phyloP scores from a whole-genome alignment of 2,797 vertebrate genomes.

The Muscicapa striata region DNA sequence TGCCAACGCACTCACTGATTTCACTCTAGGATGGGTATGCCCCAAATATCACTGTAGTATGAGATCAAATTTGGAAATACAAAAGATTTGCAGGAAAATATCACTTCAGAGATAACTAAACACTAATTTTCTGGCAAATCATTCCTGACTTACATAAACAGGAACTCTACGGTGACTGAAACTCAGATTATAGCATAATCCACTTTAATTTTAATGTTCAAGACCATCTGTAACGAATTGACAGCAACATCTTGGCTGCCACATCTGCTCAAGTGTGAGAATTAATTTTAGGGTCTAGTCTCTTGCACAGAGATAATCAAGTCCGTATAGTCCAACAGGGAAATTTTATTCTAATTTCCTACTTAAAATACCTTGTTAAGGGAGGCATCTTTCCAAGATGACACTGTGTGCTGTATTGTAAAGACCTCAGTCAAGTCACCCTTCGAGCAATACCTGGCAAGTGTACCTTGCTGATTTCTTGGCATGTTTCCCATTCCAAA shows the following conservation, averaged over 20 bases:
- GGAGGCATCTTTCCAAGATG: neutral
- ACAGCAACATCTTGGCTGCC: neutral
- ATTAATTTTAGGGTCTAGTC: neutral
- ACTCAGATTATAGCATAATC: neutral
- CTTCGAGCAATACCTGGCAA: neutral
- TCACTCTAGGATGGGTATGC: neutral
- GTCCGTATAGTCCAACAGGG: neutral
- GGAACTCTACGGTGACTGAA: neutral
- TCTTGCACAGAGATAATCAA: neutral
- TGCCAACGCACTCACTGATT: neutral
- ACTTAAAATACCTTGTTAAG: neutral
- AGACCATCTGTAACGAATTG: neutral
- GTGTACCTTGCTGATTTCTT: neutral
- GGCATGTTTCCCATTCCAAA: neutral
- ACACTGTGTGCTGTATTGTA: neutral
- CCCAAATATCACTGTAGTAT: neutral
- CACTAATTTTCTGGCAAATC: neutral
- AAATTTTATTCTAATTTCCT: constrained; percentile 1
- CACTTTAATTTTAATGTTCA: neutral
- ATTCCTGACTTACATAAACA: neutral
- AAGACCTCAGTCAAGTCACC: neutral
- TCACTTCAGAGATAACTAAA: neutral
- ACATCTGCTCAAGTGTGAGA: neutral
- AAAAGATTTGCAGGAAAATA: neutral
- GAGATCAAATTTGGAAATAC: neutral